phyloP scores from a whole-genome alignment of 2,888 invertebrate species.

The Pristionchus arcanus region DNA sequence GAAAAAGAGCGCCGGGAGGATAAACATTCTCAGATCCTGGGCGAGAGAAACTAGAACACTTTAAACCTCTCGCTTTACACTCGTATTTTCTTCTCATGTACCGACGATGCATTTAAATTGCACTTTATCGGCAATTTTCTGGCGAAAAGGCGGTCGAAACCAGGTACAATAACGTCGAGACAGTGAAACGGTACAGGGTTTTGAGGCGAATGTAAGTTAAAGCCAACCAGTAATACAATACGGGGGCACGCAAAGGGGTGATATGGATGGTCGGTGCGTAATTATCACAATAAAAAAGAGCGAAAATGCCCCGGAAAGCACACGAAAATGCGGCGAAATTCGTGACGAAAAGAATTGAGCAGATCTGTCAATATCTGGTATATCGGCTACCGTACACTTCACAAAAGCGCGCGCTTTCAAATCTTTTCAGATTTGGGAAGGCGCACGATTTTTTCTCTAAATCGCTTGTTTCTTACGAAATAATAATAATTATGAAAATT shows the following conservation, averaged over 20 bases:
- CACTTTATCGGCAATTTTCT: conserved; percentile 51
- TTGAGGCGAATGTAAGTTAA: conserved; percentile 46
- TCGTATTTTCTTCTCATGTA: neutral
- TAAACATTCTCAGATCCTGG: conserved; percentile 29
- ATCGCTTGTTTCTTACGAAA: neutral
- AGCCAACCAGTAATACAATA: conserved; percentile 44
- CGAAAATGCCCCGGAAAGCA: conserved; percentile 13
- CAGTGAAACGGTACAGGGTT: neutral
- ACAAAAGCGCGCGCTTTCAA: conserved; percentile 32
- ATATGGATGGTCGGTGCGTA: neutral
- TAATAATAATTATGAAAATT: neutral
- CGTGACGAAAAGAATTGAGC: conserved; percentile 32
- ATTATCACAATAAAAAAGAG: neutral
- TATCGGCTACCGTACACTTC: conserved; percentile 13
- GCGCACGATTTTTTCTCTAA: neutral
- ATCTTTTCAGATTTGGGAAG: conserved; percentile 4
- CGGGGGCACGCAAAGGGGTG: conserved; percentile 29
- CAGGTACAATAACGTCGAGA: conserved; percentile 5
- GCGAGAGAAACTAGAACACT: conserved; percentile 36
- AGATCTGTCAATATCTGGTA: conserved; percentile 46
- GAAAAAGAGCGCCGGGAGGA: conserved; percentile 26
- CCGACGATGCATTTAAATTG: conserved; percentile 3
- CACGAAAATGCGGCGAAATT: conserved; percentile 33
- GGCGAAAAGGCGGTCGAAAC: neutral
- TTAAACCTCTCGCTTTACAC: conserved; percentile 43